Conservation (phyloP, 2,113 vertebrate genomes). For the Callipepla squamata region DNA sequence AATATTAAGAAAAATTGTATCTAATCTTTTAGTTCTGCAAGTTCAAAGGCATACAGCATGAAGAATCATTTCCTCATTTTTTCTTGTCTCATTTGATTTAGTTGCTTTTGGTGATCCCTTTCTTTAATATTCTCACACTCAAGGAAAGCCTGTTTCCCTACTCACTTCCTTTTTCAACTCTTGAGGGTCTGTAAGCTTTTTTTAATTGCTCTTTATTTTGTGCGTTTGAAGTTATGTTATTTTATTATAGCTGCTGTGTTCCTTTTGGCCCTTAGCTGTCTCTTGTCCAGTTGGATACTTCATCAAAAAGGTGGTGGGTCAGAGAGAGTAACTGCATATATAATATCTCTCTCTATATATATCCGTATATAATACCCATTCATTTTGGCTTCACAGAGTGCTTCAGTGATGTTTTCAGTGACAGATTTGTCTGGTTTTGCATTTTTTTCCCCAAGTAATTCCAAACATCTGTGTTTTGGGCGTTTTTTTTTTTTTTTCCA, state of each 20-base stretch:
- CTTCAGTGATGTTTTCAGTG: background rate
- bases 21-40: background rate
- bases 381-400: background rate
- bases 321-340: background rate
- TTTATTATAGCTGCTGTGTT: background rate
- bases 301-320: background rate
- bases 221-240: background rate
- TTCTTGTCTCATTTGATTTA: background rate
- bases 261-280: background rate
- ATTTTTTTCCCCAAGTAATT: background rate
- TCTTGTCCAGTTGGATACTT: background rate
- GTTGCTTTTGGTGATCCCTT: background rate
- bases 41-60: background rate
- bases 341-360: too few species aligned
- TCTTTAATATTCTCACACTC: background rate
- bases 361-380: too few species aligned
- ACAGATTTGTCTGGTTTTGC: background rate
- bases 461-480: background rate
- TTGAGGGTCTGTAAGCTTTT: background rate
- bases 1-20: background rate
- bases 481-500: too few species aligned
- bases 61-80: background rate
- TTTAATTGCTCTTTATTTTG: background rate
- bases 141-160: background rate
- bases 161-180: background rate